A percentile compares a stretch with the other conserved stretches of the same genome.
Evolutionary conservation across 2,888 invertebrate genomes (phyloP).

Genomic region (Isoperla grammatica): DNA sequence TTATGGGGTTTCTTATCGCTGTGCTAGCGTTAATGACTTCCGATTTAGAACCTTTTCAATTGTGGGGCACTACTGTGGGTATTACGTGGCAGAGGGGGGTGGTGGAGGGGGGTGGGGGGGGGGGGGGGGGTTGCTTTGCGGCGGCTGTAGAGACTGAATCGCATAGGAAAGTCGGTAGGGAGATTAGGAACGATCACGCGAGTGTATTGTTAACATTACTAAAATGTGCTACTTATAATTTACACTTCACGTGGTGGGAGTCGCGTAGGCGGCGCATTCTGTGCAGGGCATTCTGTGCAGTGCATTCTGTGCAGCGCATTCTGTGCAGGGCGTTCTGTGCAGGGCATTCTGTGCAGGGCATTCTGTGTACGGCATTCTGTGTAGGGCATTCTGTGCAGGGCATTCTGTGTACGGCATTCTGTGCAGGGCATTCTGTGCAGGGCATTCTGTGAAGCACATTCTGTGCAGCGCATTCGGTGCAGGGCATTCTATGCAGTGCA

Average conservation of each 20-base stretch:
- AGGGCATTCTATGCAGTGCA: too few species aligned
- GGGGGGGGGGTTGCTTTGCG: background rate
- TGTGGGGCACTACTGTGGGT: conserved; percentile 22
- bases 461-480: too few species aligned
- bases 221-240: conserved; percentile 19
- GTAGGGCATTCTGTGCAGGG: too few species aligned
- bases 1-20: conserved; percentile 1
- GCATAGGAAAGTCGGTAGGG: conserved; percentile 22
- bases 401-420: too few species aligned
- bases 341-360: too few species aligned
- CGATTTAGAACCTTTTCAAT: conserved; percentile 29
- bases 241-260: background rate
- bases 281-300: too few species aligned
- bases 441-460: too few species aligned
- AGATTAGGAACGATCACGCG: conserved; percentile 27
- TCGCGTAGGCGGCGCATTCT: too few species aligned
- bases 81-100: background rate
- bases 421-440: too few species aligned
- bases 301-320: too few species aligned
- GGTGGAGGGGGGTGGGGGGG: background rate
- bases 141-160: background rate
- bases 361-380: too few species aligned
- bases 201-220: conserved; percentile 29
- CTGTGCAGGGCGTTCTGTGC: too few species aligned
- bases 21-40: conserved; percentile 30